Conservation (phyloP, 1,140 invertebrate genomes). For the Leptinotarsa undecemlineata region DNA sequence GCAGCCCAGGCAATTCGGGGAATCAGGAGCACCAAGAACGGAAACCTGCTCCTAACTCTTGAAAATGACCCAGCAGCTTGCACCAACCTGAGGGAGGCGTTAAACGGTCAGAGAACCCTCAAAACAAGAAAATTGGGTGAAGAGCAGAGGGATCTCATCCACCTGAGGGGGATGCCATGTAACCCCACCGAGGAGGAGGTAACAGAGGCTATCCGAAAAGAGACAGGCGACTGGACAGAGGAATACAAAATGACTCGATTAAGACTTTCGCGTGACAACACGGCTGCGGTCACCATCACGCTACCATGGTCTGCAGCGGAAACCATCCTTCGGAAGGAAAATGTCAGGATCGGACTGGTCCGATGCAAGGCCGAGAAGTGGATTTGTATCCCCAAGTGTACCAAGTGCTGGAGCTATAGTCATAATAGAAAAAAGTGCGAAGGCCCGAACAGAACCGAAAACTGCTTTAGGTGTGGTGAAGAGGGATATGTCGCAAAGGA, state of each 20-base stretch:
- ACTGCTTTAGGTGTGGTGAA: background rate
- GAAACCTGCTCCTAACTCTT: too few species aligned
- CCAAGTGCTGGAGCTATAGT: background rate
- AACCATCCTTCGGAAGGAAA: too few species aligned
- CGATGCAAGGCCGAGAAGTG: background rate
- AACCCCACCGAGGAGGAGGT: background rate
- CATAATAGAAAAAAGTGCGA: background rate
- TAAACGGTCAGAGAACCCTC: too few species aligned
- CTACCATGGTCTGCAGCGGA: background rate
- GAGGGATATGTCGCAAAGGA: background rate
- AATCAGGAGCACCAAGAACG: too few species aligned
- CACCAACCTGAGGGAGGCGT: too few species aligned
- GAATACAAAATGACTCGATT: background rate
- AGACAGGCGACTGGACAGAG: background rate
- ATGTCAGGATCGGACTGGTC: background rate
- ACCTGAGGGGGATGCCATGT: background rate
- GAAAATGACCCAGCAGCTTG: too few species aligned
- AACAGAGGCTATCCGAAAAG: background rate
- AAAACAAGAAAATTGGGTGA: too few species aligned
- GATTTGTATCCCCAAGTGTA: background rate
- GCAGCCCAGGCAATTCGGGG: too few species aligned
- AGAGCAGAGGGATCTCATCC: too few species aligned
- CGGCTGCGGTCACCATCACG: background rate
- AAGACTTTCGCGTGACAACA: background rate
- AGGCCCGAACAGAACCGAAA: background rate